Evolutionary conservation across 2,113 vertebrate genomes (phyloP), one percentile per base, ranked within the genome.

Genomic region (Forbesichthys papilliferus): DNA sequence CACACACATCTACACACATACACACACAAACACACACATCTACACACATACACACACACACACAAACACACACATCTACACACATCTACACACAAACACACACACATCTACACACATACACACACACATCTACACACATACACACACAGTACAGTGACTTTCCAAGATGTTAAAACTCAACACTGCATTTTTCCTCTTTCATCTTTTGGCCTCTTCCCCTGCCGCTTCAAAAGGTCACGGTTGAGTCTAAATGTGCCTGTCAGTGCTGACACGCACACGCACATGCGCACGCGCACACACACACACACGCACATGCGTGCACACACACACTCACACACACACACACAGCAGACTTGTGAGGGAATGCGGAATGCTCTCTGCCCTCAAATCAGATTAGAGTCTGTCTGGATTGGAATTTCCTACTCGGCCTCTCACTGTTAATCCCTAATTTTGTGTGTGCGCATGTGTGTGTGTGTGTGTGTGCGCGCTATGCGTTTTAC

Each of bases 191-290:
- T 33, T 11, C 13, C 64, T 60, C 74, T 75, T 54, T 75, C 55
- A 36, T 61, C 54, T 69, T 42, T 46, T 62, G 76, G 67, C 68
- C 46, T 14, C 63, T 61, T 53, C 69, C 20, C 46, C 46, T 69
- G 54, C 18, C 52, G 74, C n/a, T 61, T 51, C 66, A 63, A 80
- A 70, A 84, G 84, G 82, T 89, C 81, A 87, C n/a, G 20, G 58
- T 47, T 79, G 73, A 81, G 75, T 66, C 73, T 71, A 67, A 84
- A 71, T 81, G 75, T 77, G 73, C 27, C 63, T 53, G 71, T 84
- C 77, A 42, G 11, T 34, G 36, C 57, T 3, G 9, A 84, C 14
- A 4, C 36, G 18, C 42, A n/a, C 36, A 47, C n/a, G 1, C 36
- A 46, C 60, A 68, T 16, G 16, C 16, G 16, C 36, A 6, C 36